phyloP scores from a whole-genome alignment of 1,140 invertebrate genomes.

The Lasioglossum albipes region DNA sequence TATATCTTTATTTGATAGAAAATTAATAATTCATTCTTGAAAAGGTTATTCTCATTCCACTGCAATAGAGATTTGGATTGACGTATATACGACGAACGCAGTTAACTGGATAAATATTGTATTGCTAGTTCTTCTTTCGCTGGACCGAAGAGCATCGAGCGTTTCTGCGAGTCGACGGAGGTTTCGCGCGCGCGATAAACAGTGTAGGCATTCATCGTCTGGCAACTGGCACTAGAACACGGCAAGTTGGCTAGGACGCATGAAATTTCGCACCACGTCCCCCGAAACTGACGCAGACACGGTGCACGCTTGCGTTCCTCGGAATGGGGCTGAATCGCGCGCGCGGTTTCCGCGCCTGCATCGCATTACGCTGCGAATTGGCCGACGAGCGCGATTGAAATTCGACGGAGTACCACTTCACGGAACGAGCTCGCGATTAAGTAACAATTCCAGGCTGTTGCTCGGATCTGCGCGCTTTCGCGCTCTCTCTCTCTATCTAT shows the following conservation, averaged over 20 bases:
- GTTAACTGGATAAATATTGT: too few relatives aligned
- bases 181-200: slow-evolving; percentile 58
- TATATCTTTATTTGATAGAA: too few relatives aligned
- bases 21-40: too few relatives aligned
- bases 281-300: not conserved
- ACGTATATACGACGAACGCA: too few relatives aligned
- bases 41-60: too few relatives aligned
- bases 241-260: slow-evolving; percentile 64
- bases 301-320: slow-evolving; percentile 30
- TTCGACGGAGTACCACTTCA: slow-evolving; percentile 19
- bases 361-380: slow-evolving; percentile 33
- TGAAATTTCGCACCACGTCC: slow-evolving; percentile 64
- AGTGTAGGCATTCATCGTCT: slow-evolving; percentile 66
- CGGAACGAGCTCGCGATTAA: slow-evolving; percentile 36
- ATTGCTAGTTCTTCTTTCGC: too few relatives aligned
- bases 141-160: not conserved
- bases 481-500: too few relatives aligned
- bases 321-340: slow-evolving; percentile 62
- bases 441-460: slow-evolving; percentile 33
- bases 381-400: slow-evolving; percentile 43
- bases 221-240: slow-evolving; percentile 67
- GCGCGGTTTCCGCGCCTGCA: slow-evolving; percentile 50
- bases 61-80: too few relatives aligned
- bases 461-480: not conserved
- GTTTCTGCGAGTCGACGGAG: too few relatives aligned